phyloP scores from a whole-genome alignment of 2,113 vertebrate species.

The Acinonyx jubatus region DNA sequence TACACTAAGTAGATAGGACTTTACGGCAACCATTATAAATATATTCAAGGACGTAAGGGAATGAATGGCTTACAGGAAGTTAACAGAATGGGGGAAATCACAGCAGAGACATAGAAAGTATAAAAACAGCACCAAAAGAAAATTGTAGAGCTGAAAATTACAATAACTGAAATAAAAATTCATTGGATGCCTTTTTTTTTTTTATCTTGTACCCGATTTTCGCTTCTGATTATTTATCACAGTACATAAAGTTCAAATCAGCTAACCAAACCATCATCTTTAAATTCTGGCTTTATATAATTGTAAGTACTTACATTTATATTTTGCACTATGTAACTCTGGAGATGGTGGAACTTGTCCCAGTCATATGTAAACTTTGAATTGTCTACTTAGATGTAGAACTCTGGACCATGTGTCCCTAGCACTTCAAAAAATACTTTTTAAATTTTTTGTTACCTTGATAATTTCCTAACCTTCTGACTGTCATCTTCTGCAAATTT shows the following conservation, averaged over 20 bases:
- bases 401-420: not conserved
- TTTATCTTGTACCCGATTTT: not conserved
- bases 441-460: not conserved
- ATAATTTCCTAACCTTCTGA: not conserved
- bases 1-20: not conserved
- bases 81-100: not conserved
- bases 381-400: not conserved
- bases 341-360: not conserved
- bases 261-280: not conserved
- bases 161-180: not conserved
- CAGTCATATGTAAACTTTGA: not conserved
- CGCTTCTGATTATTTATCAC: slow-evolving; percentile 1
- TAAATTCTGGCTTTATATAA: not conserved
- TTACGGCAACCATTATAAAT: not conserved
- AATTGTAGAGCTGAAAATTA: not conserved
- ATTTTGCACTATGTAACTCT: slow-evolving; percentile 12
- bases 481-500: not conserved
- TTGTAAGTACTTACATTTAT: not conserved
- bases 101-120: not conserved
- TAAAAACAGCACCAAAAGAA: not conserved
- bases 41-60: not conserved
- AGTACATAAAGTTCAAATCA: slow-evolving; percentile 16
- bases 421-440: not conserved
- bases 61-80: not conserved
- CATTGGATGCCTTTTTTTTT: not conserved